phyloP scores from a whole-genome alignment of 1,140 invertebrate species.

The Drosophila truncata region DNA sequence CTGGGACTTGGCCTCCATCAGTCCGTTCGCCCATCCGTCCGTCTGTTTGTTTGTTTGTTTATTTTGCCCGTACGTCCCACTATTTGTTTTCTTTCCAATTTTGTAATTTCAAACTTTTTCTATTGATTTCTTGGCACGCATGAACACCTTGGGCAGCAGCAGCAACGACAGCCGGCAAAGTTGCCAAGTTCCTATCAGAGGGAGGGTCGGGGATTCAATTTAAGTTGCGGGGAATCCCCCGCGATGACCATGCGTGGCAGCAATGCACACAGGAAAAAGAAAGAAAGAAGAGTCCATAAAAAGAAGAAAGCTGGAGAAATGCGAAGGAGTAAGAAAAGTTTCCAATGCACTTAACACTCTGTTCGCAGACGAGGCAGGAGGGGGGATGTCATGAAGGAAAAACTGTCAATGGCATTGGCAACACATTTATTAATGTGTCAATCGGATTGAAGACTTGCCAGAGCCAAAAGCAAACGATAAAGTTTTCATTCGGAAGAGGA shows the following conservation, averaged over 20 bases:
- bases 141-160: slow-evolving; percentile 81
- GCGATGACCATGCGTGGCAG: slow-evolving; percentile 72
- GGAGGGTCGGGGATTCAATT: slow-evolving; percentile 63
- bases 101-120: slow-evolving; percentile 83
- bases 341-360: slow-evolving; percentile 81
- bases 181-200: slow-evolving; percentile 56
- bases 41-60: slow-evolving; percentile 61
- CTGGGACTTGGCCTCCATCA: slow-evolving; percentile 17
- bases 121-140: slow-evolving; percentile 82
- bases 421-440: slow-evolving; percentile 83
- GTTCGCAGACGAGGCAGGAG: slow-evolving; percentile 32
- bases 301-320: slow-evolving; percentile 25
- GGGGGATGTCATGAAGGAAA: slow-evolving; percentile 31
- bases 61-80: slow-evolving; percentile 64
- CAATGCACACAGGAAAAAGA: slow-evolving; percentile 61
- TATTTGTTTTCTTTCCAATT: slow-evolving; percentile 84
- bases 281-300: slow-evolving; percentile 45
- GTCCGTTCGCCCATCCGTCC: slow-evolving; percentile 33
- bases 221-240: slow-evolving; percentile 65
- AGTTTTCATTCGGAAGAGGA: slow-evolving; percentile 18
- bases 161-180: slow-evolving; percentile 72
- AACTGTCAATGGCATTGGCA: slow-evolving; percentile 72
- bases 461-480: slow-evolving; percentile 21
- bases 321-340: slow-evolving; percentile 56
- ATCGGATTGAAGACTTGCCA: slow-evolving; percentile 67